Percentiles rank a stretch among this genome's conserved stretches.
phyloP scores from a whole-genome alignment of 2,797 vertebrate species.

The Acanthurus lineatus region DNA sequence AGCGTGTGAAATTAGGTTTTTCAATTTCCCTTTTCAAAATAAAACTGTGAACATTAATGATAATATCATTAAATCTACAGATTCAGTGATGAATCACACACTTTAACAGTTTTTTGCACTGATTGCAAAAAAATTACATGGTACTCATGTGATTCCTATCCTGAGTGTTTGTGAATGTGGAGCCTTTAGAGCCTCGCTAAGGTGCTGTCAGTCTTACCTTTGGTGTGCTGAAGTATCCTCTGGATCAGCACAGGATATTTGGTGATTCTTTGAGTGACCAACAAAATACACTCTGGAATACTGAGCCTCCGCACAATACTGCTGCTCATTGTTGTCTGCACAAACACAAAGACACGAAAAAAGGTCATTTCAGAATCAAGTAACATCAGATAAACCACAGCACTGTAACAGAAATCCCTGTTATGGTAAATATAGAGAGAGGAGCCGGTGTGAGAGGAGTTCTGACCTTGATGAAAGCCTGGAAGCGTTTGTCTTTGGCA shows the following conservation, averaged over 20 bases:
- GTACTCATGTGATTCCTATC: no score
- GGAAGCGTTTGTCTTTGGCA: conserved; percentile 93
- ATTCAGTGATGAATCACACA: neutral
- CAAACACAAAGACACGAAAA: conserved; percentile 34
- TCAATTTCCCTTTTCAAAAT: no score
- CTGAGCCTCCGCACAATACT: conserved; percentile 90
- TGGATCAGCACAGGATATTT: conserved; percentile 94
- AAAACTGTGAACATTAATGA: neutral
- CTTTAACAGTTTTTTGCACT: no score
- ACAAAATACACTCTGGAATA: conserved; percentile 93
- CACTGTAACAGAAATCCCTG: neutral
- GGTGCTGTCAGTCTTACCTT: conserved; percentile 79
- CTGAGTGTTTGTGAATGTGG: no score
- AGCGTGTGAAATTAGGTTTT: no score
- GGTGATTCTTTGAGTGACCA: conserved; percentile 95
- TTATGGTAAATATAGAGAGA: neutral
- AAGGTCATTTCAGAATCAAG: neutral
- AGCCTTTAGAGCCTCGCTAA: neutral
- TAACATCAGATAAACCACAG: neutral
- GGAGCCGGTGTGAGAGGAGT: neutral
- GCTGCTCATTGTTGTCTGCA: conserved; percentile 94
- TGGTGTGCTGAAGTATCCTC: conserved; percentile 92
- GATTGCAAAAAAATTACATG: no score
- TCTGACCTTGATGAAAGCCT: conserved; percentile 92
- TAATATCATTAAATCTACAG: neutral